Base-by-base conservation (phyloP, 2,888 invertebrate genomes). In the Harpalus rufipes region DNA sequence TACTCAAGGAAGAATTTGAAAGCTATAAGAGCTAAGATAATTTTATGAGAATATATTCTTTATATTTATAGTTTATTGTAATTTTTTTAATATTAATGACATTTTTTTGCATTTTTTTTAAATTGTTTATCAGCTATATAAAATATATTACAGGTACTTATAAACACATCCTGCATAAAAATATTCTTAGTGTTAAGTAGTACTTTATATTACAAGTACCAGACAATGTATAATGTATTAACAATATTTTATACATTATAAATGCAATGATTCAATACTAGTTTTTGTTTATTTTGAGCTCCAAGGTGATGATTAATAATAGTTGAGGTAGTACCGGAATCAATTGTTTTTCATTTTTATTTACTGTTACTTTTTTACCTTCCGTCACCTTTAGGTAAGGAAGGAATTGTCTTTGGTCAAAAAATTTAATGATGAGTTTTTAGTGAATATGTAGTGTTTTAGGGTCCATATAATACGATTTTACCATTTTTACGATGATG, bases 241-340 rank as follows among this genome's bases (percentile, higher is more conserved):
- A 18, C 10, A 18, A 63, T 25, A 4, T 39, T 68, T 63, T 25
- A 25, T 32, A 2, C 6, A 32, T 32, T 32, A 32, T 32, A 32
- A 32, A 32, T 63, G 25, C 68, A 68, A 68, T 68, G 68, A 68
- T 39, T 68, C 25, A 14, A 39, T 68, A 68, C 25, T 68, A 4
- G 39, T 68, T 68, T 65, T 68, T 68, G 68, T 68, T 68, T 68
- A 68, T 68, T 68, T 68, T 68, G 21, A 32, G 68, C 25, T 68
- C 14, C 68, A 68, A 68, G 68, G 68, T 68, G 39, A 68, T 32
- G 68, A 68, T 68, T 68, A 68, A 68, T 68, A 25, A 63, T 25
- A 8, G 25, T 63, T 21, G 21, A 63, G 63, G 63, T 10, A 63
- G 63, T 63, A 63, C 63, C 12, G 21, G 63, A 21, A 68, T 18